phyloP scores from a whole-genome alignment of 2,797 vertebrate genomes.

The Anas bahamensis region DNA sequence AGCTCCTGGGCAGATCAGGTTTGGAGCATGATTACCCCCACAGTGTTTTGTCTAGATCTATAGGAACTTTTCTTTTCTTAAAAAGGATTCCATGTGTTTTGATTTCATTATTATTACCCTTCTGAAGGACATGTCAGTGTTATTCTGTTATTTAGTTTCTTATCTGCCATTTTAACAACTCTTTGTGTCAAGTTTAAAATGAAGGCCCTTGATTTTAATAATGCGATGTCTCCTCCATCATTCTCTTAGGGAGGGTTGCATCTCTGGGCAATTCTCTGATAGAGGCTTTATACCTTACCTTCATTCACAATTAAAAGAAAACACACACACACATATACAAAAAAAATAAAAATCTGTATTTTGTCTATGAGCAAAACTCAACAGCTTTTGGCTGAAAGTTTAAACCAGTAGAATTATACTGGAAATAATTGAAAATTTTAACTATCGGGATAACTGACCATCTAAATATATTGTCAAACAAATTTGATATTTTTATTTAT shows the following conservation, averaged over 20 bases:
- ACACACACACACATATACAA: neutral
- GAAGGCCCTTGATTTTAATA: constrained; percentile 16
- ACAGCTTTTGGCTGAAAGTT: neutral
- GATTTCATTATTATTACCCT: neutral
- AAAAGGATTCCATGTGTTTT: neutral
- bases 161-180: neutral
- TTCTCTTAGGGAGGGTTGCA: neutral
- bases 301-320: neutral
- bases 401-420: neutral
- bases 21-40: neutral
- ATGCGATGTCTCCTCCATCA: neutral
- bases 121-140: neutral
- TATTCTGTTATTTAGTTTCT: neutral
- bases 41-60: neutral
- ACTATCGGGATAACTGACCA: neutral
- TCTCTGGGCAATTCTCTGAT: neutral
- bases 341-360: neutral
- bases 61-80: neutral
- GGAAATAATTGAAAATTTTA: neutral
- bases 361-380: neutral
- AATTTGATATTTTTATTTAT: neutral
- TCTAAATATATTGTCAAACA: neutral
- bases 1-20: neutral
- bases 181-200: constrained; percentile 3
- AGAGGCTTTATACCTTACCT: neutral